Conservation (phyloP, 2,797 vertebrate genomes). For the Rhinichthys osculus region DNA sequence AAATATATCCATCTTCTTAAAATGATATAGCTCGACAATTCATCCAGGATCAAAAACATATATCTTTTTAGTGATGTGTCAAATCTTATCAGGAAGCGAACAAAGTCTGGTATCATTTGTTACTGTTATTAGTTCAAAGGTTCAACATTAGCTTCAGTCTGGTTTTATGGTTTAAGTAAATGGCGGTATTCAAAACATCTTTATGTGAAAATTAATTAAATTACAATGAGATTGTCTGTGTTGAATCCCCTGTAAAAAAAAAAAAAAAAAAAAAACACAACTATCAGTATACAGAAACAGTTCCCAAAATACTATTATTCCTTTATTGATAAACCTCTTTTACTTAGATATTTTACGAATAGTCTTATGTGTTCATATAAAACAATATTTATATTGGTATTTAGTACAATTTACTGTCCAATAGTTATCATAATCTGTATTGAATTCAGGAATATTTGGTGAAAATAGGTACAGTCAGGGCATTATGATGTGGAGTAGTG, state of each 20-base stretch:
- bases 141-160: constrained; percentile 20
- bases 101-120: constrained; percentile 25
- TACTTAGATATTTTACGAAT: not conserved
- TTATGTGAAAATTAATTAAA: not conserved
- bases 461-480: constrained; percentile 22
- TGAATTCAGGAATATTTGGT: constrained; percentile 19
- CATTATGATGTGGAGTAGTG: constrained; percentile 52
- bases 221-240: not conserved
- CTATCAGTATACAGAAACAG: not conserved
- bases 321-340: not conserved
- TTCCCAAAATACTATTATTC: not conserved
- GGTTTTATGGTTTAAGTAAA: not conserved
- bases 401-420: not conserved
- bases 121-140: constrained; percentile 28
- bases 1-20: not conserved
- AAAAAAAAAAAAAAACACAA: fast-evolving
- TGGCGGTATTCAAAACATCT: not conserved
- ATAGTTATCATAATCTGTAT: not conserved
- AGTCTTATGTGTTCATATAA: not conserved
- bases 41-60: constrained; percentile 2
- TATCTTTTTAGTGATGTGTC: constrained; percentile 11
- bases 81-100: constrained; percentile 29
- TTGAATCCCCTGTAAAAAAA: not conserved
- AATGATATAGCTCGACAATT: not conserved
- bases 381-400: not conserved